phyloP scores from a whole-genome alignment of 2,113 vertebrate genomes.

The Dolichallabes microphthalmus region DNA sequence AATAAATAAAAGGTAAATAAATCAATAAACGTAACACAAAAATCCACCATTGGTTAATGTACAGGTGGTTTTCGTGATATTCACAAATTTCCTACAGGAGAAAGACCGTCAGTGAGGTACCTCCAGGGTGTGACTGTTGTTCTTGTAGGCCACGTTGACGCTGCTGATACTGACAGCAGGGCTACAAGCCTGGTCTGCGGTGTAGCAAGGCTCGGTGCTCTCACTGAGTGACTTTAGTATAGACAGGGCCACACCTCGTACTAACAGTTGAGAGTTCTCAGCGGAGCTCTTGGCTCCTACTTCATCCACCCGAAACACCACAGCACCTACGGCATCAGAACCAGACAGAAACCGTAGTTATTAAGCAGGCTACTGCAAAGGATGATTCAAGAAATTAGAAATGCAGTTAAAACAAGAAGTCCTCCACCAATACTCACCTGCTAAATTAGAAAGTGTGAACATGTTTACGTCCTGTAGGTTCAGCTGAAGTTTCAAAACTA shows the following conservation, averaged over 20 bases:
- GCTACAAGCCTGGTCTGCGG: conserved; percentile 74
- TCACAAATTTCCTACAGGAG: neutral
- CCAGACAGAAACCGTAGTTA: neutral
- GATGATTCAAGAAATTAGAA: neutral
- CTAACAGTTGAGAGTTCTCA: conserved; percentile 77
- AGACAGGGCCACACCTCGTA: conserved; percentile 83
- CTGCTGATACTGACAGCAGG: conserved; percentile 77
- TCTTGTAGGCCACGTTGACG: conserved; percentile 79
- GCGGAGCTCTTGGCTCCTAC: conserved; percentile 77
- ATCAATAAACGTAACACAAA: neutral
- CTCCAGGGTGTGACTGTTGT: conserved; percentile 83
- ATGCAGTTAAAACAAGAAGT: neutral
- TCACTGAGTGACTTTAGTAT: conserved; percentile 82
- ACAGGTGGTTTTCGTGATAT: no score
- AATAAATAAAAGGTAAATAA: neutral
- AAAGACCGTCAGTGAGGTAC: conserved; percentile 62
- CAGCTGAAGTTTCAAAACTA: conserved; percentile 86
- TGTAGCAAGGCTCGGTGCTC: conserved; percentile 86
- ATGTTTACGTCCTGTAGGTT: conserved; percentile 88
- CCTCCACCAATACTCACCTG: conserved; percentile 72
- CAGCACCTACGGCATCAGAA: conserved; percentile 75
- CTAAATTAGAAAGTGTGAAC: conserved; percentile 84
- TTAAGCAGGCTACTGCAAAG: neutral
- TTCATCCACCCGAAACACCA: conserved; percentile 82
- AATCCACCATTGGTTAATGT: neutral